A percentile compares a stretch with the other conserved stretches of the same genome.
Evolutionary conservation across 2,888 invertebrate genomes (phyloP).

Genomic region (Cerceris rybyensis): DNA sequence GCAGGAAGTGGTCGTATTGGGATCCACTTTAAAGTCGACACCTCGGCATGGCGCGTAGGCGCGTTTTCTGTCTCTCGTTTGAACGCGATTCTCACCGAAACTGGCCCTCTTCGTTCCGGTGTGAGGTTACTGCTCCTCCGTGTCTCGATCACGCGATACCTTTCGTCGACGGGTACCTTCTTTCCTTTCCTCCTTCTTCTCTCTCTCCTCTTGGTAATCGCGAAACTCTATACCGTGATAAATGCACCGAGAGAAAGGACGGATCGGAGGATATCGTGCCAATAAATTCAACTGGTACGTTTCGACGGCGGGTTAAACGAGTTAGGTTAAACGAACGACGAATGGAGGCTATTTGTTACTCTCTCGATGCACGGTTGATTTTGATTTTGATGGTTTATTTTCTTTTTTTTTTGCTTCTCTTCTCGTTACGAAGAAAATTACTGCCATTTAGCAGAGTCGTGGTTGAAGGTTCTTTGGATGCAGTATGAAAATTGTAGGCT

Average conservation of each 20-base stretch:
- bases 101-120: conserved; percentile 56
- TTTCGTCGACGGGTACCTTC: background rate
- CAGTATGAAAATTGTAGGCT: no score
- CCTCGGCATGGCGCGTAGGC: conserved; percentile 41
- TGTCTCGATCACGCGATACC: conserved; percentile 58
- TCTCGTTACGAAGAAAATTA: no score
- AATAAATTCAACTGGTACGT: conserved; percentile 2
- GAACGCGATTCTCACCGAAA: conserved; percentile 36
- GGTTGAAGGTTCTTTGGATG: no score
- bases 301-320: background rate
- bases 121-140: conserved; percentile 53
- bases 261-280: background rate
- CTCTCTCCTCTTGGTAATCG: conserved; percentile 30
- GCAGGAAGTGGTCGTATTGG: conserved; percentile 56
- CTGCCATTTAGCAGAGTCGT: no score
- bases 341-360: background rate
- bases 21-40: conserved; percentile 61
- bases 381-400: no score
- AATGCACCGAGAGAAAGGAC: conserved; percentile 6
- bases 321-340: background rate
- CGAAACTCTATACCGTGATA: conserved; percentile 42
- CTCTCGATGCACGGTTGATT: no score
- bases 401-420: no score
- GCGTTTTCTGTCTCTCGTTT: conserved; percentile 38
- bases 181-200: conserved; percentile 25